Base-by-base conservation (phyloP, 2,888 invertebrate species). In the Aspidiotus destructor region DNA sequence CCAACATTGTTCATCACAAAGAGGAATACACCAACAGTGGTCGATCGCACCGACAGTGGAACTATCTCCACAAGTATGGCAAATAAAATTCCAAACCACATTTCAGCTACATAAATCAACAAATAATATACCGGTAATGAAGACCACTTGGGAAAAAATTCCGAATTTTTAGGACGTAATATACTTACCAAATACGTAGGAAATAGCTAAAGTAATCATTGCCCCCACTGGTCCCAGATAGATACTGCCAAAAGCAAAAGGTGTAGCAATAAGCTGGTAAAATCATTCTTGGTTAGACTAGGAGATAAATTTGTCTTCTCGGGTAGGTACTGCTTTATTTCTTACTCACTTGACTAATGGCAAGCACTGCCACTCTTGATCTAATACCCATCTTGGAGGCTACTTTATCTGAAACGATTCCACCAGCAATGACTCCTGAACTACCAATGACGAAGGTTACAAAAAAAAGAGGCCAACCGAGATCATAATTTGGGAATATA, bases 1-100 rank as follows among this genome's bases (percentile, higher is more conserved):
- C 92, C 92, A 71, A 92, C 85, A 79, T 92, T 93, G 80, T 92
- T 92, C 89, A 92, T 92, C 2, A 92, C 89, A 78, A 93, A 93
- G 53, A 92, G 81, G 76, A 92, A 92, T 44, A 92, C 84, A 0
- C 92, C 92, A 11, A 92, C 86, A 0, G 90, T 88, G 53, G 91
- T 90, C 6, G 92, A 92, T 60, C 92, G 82, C 13, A 91, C 84
- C 8, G 86, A 83, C 60, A 89, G 75, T 0, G 92, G 92, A 1
- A 92, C 91, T 71, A 92, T 88, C 79, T 92, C 92, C 1, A 93
- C 91, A 3, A 93, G 81, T 75, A 92, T 88, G 6, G 92, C 92
- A 77, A 92, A 92, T 6, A 92, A 86, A 72, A 93, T 92, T 62
- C 92, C 92, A 78, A 92, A 92, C 92, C 92, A 93, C 92, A 92